Evolutionary conservation across 2,113 vertebrate species (phyloP).

Genomic region (Lophura nycthemera): DNA sequence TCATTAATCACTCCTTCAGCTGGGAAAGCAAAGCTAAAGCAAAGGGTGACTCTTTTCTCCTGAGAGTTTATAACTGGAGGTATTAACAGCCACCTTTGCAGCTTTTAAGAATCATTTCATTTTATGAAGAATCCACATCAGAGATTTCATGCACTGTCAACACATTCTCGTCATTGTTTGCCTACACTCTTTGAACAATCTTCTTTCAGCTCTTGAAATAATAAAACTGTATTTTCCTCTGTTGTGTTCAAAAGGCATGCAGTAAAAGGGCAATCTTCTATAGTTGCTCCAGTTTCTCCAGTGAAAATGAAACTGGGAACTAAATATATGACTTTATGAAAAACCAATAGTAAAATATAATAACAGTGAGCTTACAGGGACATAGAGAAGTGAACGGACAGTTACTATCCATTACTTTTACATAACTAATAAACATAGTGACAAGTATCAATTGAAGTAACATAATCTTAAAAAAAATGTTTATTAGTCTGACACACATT

Average conservation of each 20-base stretch:
- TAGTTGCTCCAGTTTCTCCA: neutral
- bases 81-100: conserved; percentile 20
- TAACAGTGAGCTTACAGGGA: neutral
- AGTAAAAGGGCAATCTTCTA: neutral
- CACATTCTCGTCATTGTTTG: conserved; percentile 44
- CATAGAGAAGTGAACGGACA: neutral
- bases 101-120: conserved; percentile 12
- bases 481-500: neutral
- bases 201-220: conserved; percentile 39
- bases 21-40: neutral
- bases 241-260: neutral
- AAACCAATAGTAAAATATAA: neutral
- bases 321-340: neutral
- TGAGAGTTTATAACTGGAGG: neutral
- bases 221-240: conserved; percentile 34
- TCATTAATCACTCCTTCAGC: conserved; percentile 1
- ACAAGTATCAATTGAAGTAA: neutral
- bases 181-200: conserved; percentile 39
- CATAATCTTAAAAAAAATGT: neutral
- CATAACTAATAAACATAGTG: neutral
- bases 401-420: neutral
- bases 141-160: conserved; percentile 57
- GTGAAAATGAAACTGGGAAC: neutral
- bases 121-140: conserved; percentile 35
- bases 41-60: neutral